These are phyloP conservation scores for Pangasianodon gigas DNA, from an alignment of 2,113 vertebrate species.

Conservation along the genomic window DNA sequence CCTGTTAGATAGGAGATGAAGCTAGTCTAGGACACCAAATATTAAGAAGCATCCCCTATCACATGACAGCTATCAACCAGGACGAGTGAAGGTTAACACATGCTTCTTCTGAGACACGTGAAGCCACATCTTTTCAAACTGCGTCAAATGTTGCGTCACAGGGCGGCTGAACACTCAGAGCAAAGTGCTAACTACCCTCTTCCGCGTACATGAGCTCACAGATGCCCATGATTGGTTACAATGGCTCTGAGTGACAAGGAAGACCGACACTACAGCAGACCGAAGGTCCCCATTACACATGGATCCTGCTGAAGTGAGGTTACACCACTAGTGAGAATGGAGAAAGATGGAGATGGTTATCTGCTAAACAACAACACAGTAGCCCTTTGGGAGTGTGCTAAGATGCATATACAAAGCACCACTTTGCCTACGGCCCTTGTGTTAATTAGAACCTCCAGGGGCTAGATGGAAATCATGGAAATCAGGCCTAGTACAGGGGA, in stretches of 20 bases:
- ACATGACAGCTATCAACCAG: neutral
- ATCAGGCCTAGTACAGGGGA: neutral
- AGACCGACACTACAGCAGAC: neutral
- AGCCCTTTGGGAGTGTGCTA: neutral
- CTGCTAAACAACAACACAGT: neutral
- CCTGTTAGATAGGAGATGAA: neutral
- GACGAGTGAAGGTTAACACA: neutral
- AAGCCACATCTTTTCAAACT: neutral
- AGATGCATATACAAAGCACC: conserved; percentile 18
- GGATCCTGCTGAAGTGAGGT: conserved; percentile 7
- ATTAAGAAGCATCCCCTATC: neutral
- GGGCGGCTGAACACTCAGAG: neutral
- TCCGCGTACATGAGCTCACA: neutral
- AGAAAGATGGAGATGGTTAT: neutral
- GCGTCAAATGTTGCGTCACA: neutral
- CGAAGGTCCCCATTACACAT: conserved; percentile 11
- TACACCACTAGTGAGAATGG: neutral
- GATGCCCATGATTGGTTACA: neutral
- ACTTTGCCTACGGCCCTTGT: conserved; percentile 28
- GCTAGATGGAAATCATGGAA: neutral
- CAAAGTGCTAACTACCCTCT: neutral
- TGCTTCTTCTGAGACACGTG: neutral
- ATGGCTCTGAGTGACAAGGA: neutral
- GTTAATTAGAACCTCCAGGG: conserved; percentile 36
- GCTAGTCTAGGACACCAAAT: neutral